Conservation (phyloP, 53 echinoderm and acorn worm species). For the Arbacia lixula region DNA sequence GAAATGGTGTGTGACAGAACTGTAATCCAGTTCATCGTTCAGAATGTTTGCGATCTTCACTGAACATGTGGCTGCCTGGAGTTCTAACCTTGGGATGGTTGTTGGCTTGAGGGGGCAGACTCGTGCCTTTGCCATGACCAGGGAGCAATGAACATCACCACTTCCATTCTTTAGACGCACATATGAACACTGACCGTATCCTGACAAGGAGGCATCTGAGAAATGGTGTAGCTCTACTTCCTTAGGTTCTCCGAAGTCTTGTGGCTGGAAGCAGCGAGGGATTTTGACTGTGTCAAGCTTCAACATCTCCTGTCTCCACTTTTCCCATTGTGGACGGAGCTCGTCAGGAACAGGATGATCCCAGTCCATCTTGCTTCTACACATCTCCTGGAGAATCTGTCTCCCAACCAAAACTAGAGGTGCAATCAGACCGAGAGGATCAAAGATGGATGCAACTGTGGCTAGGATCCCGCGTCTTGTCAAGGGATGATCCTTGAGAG, state of each 20-base stretch:
- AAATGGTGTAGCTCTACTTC: conserved; percentile 64
- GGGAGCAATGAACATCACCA: conserved; percentile 11
- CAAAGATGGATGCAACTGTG: conserved; percentile 57
- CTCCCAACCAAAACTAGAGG: conserved; percentile 50
- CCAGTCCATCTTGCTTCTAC: conserved; percentile 49
- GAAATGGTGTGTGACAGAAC: too few relatives aligned
- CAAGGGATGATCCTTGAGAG: not conserved
- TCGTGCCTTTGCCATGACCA: conserved; percentile 62
- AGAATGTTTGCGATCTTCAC: conserved; percentile 49
- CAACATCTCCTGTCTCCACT: conserved; percentile 54
- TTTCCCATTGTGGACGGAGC: conserved; percentile 55
- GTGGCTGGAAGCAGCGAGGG: conserved; percentile 55
- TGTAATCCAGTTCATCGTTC: conserved; percentile 65
- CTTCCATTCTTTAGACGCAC: conserved; percentile 35
- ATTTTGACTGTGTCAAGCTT: conserved; percentile 35
- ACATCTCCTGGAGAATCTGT: conserved; percentile 57
- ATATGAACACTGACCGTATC: conserved; percentile 74
- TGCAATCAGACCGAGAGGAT: conserved; percentile 61
- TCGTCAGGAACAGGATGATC: conserved; percentile 45
- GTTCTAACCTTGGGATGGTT: conserved; percentile 68
- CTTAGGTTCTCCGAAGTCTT: conserved; percentile 15
- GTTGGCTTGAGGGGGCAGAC: conserved; percentile 65
- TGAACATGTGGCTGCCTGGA: conserved; percentile 71
- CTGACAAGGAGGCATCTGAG: conserved; percentile 60
- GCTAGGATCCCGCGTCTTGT: conserved; percentile 60